phyloP scores from a whole-genome alignment of 2,888 invertebrate species.

The Stenoptilia bipunctidactyla region DNA sequence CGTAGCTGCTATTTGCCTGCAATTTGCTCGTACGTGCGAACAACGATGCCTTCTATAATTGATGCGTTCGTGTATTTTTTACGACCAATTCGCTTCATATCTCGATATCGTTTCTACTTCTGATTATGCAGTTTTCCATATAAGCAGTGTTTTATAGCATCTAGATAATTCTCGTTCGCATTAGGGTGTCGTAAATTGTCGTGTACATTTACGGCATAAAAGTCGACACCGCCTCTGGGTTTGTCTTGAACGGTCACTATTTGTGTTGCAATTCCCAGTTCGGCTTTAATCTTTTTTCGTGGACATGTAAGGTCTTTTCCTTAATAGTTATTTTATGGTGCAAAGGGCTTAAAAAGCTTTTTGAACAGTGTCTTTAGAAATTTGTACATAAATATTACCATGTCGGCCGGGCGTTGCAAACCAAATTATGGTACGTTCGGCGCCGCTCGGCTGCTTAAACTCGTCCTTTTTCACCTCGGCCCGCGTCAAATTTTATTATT shows the following conservation, averaged over 20 bases:
- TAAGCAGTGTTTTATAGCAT: constrained; percentile 14
- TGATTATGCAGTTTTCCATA: constrained; percentile 8
- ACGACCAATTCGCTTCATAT: constrained; percentile 3
- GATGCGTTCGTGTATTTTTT: constrained; percentile 8
- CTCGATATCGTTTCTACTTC: neutral
- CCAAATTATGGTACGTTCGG: constrained; percentile 57
- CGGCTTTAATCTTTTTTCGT: too few species aligned
- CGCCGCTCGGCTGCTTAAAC: constrained; percentile 57
- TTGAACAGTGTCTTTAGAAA: neutral
- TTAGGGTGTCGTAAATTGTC: constrained; percentile 20
- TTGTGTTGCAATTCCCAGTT: too few species aligned
- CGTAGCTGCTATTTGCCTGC: constrained; percentile 19
- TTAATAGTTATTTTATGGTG: too few species aligned
- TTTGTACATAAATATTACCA: neutral
- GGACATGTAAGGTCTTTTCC: too few species aligned
- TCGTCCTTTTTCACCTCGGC: constrained; percentile 53
- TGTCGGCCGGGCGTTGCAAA: constrained; percentile 38
- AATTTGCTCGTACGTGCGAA: constrained; percentile 65
- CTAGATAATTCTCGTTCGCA: constrained; percentile 19
- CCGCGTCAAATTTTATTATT: constrained; percentile 64
- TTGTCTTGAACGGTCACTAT: too few species aligned
- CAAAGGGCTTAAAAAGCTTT: too few species aligned
- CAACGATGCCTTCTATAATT: constrained; percentile 53
- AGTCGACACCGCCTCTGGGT: too few species aligned
- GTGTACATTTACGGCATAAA: neutral